Conservation (phyloP, 2,113 vertebrate genomes). For the Microcebus griseorufus region DNA sequence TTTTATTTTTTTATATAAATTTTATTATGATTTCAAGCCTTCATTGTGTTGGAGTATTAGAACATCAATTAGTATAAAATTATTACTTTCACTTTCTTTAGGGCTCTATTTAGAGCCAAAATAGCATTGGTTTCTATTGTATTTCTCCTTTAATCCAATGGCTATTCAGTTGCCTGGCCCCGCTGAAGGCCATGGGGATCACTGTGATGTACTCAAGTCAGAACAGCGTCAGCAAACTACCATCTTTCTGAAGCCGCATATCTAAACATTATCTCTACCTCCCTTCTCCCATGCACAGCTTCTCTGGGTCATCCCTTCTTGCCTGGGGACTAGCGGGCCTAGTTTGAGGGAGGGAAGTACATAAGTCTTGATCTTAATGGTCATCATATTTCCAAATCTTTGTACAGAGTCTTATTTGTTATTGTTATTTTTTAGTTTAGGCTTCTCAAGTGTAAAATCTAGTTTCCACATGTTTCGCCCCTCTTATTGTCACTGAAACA, state of each 20-base stretch:
- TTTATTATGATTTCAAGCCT: neutral
- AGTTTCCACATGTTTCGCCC: neutral
- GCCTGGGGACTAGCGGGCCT: no score
- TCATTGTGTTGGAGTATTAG: neutral
- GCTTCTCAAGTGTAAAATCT: neutral
- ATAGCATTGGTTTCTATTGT: neutral
- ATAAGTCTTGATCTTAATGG: neutral
- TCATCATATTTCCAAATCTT: neutral
- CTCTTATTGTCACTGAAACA: neutral
- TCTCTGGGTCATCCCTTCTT: neutral
- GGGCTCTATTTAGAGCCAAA: neutral
- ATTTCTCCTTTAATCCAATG: neutral
- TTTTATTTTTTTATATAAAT: neutral
- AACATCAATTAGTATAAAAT: neutral
- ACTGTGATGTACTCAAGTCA: neutral
- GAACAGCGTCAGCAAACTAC: neutral
- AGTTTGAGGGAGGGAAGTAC: accelerated
- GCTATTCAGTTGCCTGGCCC: neutral
- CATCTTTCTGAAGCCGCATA: neutral
- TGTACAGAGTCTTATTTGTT: neutral
- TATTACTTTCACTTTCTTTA: neutral
- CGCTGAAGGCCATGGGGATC: neutral
- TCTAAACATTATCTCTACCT: neutral
- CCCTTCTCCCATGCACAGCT: neutral
- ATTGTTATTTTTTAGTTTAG: neutral